A percentile compares a stretch with the other conserved stretches of the same genome.
Evolutionary conservation across 2,113 vertebrate genomes (phyloP).

Genomic region (Galemys pyrenaicus): DNA sequence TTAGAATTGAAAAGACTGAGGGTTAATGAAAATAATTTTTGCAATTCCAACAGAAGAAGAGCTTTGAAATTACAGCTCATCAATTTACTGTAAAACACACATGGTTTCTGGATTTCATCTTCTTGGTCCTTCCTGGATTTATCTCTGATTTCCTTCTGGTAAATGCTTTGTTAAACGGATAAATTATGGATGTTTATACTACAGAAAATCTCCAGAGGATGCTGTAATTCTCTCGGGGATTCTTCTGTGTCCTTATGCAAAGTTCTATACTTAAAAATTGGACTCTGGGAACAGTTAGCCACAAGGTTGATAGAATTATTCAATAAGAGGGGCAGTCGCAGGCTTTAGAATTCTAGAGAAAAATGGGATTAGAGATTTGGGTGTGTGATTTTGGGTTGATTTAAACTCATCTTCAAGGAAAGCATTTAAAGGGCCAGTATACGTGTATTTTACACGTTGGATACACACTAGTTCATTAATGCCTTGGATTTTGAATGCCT

Average conservation of each 20-base stretch:
- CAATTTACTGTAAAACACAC: constrained; percentile 32
- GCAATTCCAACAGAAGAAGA: constrained; percentile 1
- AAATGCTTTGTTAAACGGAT: constrained; percentile 60
- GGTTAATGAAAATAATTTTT: constrained; percentile 51
- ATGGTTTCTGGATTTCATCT: constrained; percentile 19
- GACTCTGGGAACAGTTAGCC: neutral
- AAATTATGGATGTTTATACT: constrained; percentile 43
- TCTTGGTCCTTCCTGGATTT: constrained; percentile 19
- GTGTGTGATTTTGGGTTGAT: neutral
- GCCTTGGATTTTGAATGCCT: neutral
- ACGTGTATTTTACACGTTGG: neutral
- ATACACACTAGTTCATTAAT: neutral
- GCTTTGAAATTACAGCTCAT: neutral
- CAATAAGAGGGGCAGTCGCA: neutral
- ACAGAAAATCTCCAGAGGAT: constrained; percentile 34
- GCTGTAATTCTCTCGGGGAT: constrained; percentile 42
- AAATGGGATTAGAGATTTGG: neutral
- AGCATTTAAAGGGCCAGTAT: neutral
- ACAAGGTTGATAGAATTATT: neutral
- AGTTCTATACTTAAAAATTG: neutral
- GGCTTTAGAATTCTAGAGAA: neutral
- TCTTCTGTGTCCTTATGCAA: neutral
- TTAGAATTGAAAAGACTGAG: constrained; percentile 41
- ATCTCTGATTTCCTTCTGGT: constrained; percentile 57
- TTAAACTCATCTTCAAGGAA: neutral